Base-by-base conservation (phyloP, 1,140 invertebrate genomes). In the Apis laboriosa region DNA sequence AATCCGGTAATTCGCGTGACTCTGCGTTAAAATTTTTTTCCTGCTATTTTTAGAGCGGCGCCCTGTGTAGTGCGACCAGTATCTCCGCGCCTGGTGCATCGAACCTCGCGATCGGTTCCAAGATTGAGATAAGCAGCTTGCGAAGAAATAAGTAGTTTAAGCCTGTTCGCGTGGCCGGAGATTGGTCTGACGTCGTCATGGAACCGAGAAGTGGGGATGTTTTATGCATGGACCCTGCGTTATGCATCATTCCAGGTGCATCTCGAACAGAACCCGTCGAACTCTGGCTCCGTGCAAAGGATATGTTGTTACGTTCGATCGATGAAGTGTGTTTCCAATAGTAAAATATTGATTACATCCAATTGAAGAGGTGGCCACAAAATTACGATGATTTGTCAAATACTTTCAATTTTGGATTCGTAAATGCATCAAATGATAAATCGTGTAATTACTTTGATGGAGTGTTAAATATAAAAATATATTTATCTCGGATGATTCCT, bases 121-220 rank as follows among this genome's bases (percentile, higher is more conserved):
- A 82, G 86, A 86, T 88, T 80, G 84, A 88, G 87, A 88, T 86
- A 88, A 88, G 87, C 86, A 80, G 80, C 84, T 85, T 75, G 86
- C 77, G 77, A 85, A 86, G 87, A 88, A 88, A 88, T 88, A 88
- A 90, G 88, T 89, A 83, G 86, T 88, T 88, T 89, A 82, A 89
- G 89, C 87, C 86, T 80, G 89, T 90, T 90, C 84, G 89, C 89
- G 84, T 90, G 89, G 88, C 82, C 80, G 89, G 83, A 90, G 88
- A 90, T 90, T 87, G 88, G 88, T 75, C 84, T 86, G 88, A 84
- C 85, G 88, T 90, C 79, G 85, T 76, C 70, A 79, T 73, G 66
- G 60, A 75, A 86, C 72, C 71, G 56, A 77, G 85, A 82, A 76
- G 78, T 79, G 86, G 83, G 77, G 84, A 73, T 78, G 75, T 88